phyloP scores from a whole-genome alignment of 2,888 invertebrate species.

The Tenthredo livida region DNA sequence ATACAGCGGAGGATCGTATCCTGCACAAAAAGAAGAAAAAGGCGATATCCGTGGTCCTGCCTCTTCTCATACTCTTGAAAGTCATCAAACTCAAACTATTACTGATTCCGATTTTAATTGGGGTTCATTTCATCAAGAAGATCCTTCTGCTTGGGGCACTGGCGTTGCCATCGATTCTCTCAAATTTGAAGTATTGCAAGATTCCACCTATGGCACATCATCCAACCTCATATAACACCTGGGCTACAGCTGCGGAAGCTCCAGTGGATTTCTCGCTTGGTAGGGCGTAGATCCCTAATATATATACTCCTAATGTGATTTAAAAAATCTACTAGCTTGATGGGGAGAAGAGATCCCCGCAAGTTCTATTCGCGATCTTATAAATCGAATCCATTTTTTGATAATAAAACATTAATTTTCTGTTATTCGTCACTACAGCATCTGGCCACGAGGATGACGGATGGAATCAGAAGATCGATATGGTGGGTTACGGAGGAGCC shows the following conservation, averaged over 20 bases:
- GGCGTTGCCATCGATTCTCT: conserved; percentile 82
- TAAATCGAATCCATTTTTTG: background rate
- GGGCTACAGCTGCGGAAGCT: conserved; percentile 72
- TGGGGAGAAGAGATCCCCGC: background rate
- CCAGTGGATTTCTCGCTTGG: conserved; percentile 74
- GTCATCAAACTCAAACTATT: conserved; percentile 80
- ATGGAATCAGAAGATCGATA: conserved; percentile 74
- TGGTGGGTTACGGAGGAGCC: conserved; percentile 46
- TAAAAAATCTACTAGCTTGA: background rate
- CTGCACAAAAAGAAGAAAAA: conserved; percentile 89
- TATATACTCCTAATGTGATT: background rate
- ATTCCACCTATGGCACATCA: conserved; percentile 57
- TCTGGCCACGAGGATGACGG: conserved; percentile 70
- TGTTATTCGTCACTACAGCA: conserved; percentile 5
- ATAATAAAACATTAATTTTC: background rate
- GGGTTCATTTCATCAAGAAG: conserved; percentile 85
- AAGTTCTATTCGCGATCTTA: background rate
- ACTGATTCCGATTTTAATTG: conserved; percentile 82
- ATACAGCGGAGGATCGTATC: conserved; percentile 55
- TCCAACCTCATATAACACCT: conserved; percentile 64
- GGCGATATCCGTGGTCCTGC: conserved; percentile 82
- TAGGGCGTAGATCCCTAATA: conserved; percentile 53
- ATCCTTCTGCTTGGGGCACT: conserved; percentile 82
- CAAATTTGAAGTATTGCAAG: conserved; percentile 77
- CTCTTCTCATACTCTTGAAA: conserved; percentile 73